A percentile compares a stretch with the other conserved stretches of the same genome.
Evolutionary conservation across 2,797 vertebrate species (phyloP).

Genomic region (Spheniscus humboldti): DNA sequence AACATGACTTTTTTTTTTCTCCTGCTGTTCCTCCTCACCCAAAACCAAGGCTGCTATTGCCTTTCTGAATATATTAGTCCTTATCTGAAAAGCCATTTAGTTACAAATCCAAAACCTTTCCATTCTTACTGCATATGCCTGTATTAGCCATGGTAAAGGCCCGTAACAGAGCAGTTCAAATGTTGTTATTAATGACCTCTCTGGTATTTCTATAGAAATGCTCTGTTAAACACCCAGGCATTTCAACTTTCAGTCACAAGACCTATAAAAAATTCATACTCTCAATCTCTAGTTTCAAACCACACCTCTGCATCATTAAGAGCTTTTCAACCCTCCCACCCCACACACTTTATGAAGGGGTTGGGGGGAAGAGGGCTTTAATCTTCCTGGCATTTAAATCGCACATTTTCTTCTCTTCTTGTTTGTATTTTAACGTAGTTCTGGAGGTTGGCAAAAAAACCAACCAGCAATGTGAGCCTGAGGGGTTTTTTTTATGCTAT

Average conservation of each 20-base stretch:
- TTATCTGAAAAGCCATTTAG: conserved; percentile 33
- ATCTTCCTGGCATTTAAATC: neutral
- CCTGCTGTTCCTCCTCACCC: neutral
- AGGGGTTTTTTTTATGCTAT: neutral
- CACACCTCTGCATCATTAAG: conserved; percentile 28
- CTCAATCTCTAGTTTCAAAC: conserved; percentile 57
- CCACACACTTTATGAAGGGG: neutral
- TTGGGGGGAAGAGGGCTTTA: neutral
- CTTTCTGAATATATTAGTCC: neutral
- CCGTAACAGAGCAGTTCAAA: neutral
- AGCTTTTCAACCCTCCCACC: conserved; percentile 42
- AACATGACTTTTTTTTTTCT: neutral
- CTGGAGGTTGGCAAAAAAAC: neutral
- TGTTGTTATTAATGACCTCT: conserved; percentile 21
- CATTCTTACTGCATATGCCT: neutral
- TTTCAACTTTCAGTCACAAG: conserved; percentile 53
- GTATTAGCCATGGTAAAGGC: neutral
- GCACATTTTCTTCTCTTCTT: neutral
- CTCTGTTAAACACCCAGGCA: conserved; percentile 49
- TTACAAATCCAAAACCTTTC: conserved; percentile 29
- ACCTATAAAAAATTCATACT: conserved; percentile 61
- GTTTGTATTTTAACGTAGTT: neutral
- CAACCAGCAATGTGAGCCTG: neutral
- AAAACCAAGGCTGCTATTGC: neutral
- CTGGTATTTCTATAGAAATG: conserved; percentile 17